Percentiles rank a stretch among this genome's conserved stretches.
Evolutionary conservation across 1,140 invertebrate genomes (phyloP).

Genomic region (Macrobrachium nipponense): DNA sequence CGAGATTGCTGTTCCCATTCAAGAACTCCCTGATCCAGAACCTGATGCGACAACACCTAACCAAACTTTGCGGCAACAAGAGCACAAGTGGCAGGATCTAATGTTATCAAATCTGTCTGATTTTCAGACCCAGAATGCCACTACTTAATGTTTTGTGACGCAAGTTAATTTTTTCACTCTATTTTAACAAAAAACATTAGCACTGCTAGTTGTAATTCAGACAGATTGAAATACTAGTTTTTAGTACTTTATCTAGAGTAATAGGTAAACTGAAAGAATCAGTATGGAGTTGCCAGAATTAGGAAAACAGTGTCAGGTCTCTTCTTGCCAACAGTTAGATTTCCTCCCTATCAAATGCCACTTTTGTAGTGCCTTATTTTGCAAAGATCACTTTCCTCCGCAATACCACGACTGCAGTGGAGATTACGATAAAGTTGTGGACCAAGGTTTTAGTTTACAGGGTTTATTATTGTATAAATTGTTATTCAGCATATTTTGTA

Average conservation of each 20-base stretch:
- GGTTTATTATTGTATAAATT: no score
- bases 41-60: constrained; percentile 92
- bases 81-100: constrained; percentile 89
- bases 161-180: no score
- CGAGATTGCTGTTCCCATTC: constrained; percentile 87
- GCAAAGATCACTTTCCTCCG: constrained; percentile 68
- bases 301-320: constrained; percentile 64
- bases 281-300: constrained; percentile 67
- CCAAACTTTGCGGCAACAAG: constrained; percentile 89
- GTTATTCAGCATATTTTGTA: background rate
- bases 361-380: constrained; percentile 66
- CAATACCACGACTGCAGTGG: constrained; percentile 67
- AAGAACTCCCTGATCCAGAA: constrained; percentile 92
- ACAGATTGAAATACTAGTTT: background rate
- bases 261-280: background rate
- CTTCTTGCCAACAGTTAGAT: constrained; percentile 66
- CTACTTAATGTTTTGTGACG: constrained; percentile 2
- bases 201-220: no score
- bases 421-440: constrained; percentile 20
- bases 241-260: background rate
- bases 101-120: constrained; percentile 71
- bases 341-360: constrained; percentile 66
- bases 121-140: constrained; percentile 30
- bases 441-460: constrained; percentile 3
- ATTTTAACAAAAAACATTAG: no score